Percentiles rank a stretch among this genome's conserved stretches.
Conservation (phyloP, 2,797 vertebrate species). For the Malurus splendens region DNA sequence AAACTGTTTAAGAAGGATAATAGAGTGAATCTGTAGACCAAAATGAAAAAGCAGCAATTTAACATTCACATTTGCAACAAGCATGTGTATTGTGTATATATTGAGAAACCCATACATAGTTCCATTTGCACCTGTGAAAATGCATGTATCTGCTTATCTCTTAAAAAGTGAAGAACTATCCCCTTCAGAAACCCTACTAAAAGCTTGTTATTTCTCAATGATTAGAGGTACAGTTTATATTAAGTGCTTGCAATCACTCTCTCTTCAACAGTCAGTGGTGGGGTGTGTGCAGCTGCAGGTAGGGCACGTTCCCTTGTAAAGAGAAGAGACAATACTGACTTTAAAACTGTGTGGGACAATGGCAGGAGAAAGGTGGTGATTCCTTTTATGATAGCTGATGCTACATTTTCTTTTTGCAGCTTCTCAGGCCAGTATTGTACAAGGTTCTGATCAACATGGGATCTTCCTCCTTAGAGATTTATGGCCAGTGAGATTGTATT, state of each 20-base stretch:
- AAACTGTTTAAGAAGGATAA: not conserved
- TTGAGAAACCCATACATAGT: not conserved
- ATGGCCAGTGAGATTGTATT: not conserved
- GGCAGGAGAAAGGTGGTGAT: not conserved
- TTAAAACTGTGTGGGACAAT: no score
- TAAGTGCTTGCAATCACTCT: not conserved
- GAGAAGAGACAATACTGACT: not conserved
- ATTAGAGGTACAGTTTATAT: not conserved
- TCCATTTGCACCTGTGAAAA: not conserved
- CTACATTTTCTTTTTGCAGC: not conserved
- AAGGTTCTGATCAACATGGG: not conserved
- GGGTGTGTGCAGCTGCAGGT: not conserved
- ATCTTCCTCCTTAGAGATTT: not conserved
- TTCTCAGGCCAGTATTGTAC: not conserved
- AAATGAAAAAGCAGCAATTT: not conserved
- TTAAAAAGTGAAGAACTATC: not conserved
- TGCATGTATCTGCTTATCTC: not conserved
- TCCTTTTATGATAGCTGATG: not conserved
- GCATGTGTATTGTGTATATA: fast-evolving
- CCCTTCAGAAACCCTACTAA: not conserved
- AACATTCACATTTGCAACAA: not conserved
- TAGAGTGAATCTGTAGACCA: not conserved
- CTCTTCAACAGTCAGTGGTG: not conserved
- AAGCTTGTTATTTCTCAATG: not conserved
- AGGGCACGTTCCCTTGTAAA: fast-evolving